Conservation (phyloP, 2,797 vertebrate genomes). For the Sphaeramia orbicularis region DNA sequence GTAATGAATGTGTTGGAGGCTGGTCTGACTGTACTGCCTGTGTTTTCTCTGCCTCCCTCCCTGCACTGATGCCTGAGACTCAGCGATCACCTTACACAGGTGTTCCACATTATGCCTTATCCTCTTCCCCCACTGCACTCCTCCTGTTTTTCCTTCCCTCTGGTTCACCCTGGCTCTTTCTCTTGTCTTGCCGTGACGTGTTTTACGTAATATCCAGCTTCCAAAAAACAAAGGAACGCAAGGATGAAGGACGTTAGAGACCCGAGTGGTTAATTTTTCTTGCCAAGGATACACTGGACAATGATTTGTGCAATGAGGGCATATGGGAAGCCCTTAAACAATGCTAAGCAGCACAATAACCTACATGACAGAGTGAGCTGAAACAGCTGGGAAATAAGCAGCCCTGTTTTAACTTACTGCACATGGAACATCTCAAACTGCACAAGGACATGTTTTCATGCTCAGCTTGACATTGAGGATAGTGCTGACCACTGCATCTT, state of each 20-base stretch:
- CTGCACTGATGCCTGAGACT: conserved; percentile 56
- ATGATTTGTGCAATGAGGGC: conserved; percentile 37
- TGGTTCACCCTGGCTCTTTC: conserved; percentile 44
- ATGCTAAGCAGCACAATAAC: conserved; percentile 1
- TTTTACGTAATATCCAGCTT: conserved; percentile 49
- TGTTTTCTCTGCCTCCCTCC: conserved; percentile 64
- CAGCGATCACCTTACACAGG: conserved; percentile 79
- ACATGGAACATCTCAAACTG: conserved; percentile 29
- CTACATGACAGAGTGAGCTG: conserved; percentile 9
- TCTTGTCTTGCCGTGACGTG: conserved; percentile 46
- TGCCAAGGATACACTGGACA: conserved; percentile 35
- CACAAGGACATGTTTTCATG: not conserved
- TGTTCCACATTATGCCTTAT: conserved; percentile 78
- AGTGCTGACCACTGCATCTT: conserved; percentile 5
- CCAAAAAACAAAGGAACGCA: conserved; percentile 48
- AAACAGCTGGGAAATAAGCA: conserved; percentile 4
- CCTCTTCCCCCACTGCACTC: not conserved
- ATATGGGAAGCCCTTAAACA: conserved; percentile 32
- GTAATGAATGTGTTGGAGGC: conserved; percentile 69
- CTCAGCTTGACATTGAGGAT: not conserved
- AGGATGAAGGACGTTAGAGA: conserved; percentile 44
- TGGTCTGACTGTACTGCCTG: conserved; percentile 34
- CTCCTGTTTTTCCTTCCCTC: conserved; percentile 5
- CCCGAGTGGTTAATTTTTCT: conserved; percentile 42
- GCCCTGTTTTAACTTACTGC: conserved; percentile 16